These are phyloP conservation scores for Eumaeus atala DNA, from an alignment of 1,140 invertebrate genomes.

Conservation along the genomic window DNA sequence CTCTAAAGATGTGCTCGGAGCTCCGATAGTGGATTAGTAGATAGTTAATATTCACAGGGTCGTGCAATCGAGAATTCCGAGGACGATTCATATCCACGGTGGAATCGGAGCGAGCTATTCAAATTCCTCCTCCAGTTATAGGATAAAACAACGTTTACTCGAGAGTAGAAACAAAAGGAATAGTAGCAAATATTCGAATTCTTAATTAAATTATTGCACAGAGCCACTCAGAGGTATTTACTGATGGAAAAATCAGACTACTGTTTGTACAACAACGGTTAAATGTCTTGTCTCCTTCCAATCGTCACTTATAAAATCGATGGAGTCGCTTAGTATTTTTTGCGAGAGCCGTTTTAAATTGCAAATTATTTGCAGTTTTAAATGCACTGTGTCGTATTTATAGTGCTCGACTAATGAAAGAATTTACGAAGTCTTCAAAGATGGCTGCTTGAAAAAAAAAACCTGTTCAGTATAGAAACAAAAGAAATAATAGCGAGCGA, in stretches of 20 bases:
- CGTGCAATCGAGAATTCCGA: conserved; percentile 56
- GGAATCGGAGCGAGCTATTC: conserved; percentile 33
- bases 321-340: too few relatives aligned
- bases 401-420: too few relatives aligned
- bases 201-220: conserved; percentile 3
- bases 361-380: too few relatives aligned
- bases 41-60: conserved; percentile 66
- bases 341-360: too few relatives aligned
- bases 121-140: conserved; percentile 42
- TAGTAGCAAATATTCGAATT: not conserved
- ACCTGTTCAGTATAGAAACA: too few relatives aligned
- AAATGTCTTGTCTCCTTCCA: too few relatives aligned
- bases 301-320: too few relatives aligned
- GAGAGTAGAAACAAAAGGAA: not conserved
- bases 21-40: conserved; percentile 47
- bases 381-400: too few relatives aligned
- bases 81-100: conserved; percentile 46
- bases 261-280: too few relatives aligned
- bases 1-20: conserved; percentile 42
- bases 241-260: not conserved
- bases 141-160: conserved; percentile 28
- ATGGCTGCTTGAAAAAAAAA: too few relatives aligned
- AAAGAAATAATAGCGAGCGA: too few relatives aligned
- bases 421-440: too few relatives aligned
- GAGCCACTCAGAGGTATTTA: not conserved